phyloP scores from a whole-genome alignment of 2,113 vertebrate species.

The Euleptes europaea region DNA sequence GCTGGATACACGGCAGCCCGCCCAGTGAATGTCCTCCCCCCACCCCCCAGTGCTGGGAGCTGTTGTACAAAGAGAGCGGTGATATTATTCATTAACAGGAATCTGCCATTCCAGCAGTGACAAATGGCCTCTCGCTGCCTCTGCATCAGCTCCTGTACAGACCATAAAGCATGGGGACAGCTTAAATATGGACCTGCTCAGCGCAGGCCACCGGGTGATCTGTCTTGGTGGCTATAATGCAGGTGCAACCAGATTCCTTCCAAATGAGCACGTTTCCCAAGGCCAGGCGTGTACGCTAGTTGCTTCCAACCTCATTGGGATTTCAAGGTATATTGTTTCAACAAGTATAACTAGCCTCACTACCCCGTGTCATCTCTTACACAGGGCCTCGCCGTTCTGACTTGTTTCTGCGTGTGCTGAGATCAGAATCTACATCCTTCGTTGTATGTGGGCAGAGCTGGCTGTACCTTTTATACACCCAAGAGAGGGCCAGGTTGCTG shows the following conservation, averaged over 20 bases:
- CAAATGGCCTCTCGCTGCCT: conserved; percentile 82
- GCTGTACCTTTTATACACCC: background rate
- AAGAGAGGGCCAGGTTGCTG: background rate
- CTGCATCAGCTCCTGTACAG: conserved; percentile 80
- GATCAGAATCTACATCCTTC: background rate
- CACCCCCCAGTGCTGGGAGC: conserved; percentile 53
- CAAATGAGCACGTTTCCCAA: conserved; percentile 76
- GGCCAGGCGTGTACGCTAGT: background rate
- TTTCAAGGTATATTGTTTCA: background rate
- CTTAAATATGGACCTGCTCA: conserved; percentile 94
- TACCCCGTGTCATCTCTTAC: background rate
- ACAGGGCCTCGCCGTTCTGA: background rate
- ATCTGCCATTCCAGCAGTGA: conserved; percentile 94
- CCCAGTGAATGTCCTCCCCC: conserved; percentile 7
- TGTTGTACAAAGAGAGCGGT: conserved; percentile 55
- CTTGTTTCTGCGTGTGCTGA: background rate
- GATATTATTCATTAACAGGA: conserved; percentile 93
- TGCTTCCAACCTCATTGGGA: background rate
- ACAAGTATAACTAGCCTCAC: conserved; percentile 12
- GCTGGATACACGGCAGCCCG: background rate
- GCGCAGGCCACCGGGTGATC: conserved; percentile 82
- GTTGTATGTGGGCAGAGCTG: background rate
- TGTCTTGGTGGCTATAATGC: conserved; percentile 75
- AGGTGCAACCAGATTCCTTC: conserved; percentile 66
- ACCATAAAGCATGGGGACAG: conserved; percentile 95